phyloP scores from a whole-genome alignment of 2,888 invertebrate genomes.

The Strigamia transsilvanica region DNA sequence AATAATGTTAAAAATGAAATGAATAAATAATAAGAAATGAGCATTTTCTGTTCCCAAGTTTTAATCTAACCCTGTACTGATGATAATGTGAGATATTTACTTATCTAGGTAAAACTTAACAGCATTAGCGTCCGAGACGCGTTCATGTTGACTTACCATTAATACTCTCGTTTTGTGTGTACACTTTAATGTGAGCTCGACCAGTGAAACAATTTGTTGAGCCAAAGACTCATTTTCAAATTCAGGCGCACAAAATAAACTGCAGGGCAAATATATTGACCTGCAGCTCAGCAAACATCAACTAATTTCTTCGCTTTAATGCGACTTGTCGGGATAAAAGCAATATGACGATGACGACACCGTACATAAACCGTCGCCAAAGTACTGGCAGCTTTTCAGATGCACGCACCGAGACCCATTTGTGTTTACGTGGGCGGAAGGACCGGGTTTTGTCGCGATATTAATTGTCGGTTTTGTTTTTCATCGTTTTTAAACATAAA shows the following conservation, averaged over 20 bases:
- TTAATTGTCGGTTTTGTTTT: conserved; percentile 42
- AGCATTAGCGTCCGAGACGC: conserved; percentile 15
- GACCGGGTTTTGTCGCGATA: conserved; percentile 26
- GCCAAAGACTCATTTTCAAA: conserved; percentile 15
- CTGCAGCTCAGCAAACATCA: conserved; percentile 44
- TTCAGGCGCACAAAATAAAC: conserved; percentile 20
- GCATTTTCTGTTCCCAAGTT: background rate
- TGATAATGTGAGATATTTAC: conserved; percentile 12
- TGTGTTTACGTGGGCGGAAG: conserved; percentile 34
- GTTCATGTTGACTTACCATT: conserved; percentile 37
- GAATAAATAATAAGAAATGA: conserved; percentile 4
- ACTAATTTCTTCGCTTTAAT: conserved; percentile 25
- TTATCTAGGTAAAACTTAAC: conserved; percentile 20
- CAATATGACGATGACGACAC: conserved; percentile 44
- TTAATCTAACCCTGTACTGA: background rate
- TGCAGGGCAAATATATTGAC: conserved; percentile 33
- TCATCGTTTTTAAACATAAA: conserved; percentile 44
- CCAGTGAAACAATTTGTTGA: conserved; percentile 31
- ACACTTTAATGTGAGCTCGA: conserved; percentile 27
- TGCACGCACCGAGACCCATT: conserved; percentile 20
- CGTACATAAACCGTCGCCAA: conserved; percentile 34
- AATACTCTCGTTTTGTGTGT: conserved; percentile 18
- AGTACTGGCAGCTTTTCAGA: conserved; percentile 1
- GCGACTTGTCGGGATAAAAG: conserved; percentile 35
- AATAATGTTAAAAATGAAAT: conserved; percentile 1